Evolutionary conservation across 2,888 invertebrate genomes (phyloP), one percentile per base, ranked within the genome.

Genomic region (Parapristionchus giblindavisi): DNA sequence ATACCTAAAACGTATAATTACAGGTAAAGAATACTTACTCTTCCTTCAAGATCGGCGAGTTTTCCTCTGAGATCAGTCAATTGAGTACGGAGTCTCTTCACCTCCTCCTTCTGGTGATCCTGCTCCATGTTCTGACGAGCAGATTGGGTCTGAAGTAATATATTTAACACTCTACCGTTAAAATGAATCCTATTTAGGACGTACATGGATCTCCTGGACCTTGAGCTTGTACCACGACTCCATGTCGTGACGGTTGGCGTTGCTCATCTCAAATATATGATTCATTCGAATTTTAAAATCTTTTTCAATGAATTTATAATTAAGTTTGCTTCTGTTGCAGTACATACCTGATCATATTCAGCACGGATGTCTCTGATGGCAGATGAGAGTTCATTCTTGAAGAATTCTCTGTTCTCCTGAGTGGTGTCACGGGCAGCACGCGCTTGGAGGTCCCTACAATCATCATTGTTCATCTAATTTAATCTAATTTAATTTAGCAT

Each of bases 371-470:
- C 90, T 40, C 89, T 85, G 81, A 91, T 89, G 65, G 90, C 90
- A 76, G 88, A 86, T 6, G 89, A 88, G 78, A 91, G 84, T 80
- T 91, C 90, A 82, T 89, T 90, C 88, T 90, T 90, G 90, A 91
- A 91, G 89, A 88, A 91, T 81, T 90, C 90, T 27, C 90, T 87
- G 88, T 91, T 90, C 84, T 91, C 90, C 63, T 88, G 88, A 8
- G 90, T 90, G 4, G 90, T 90, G 84, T 90, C 90, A 34, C 90
- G 85, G 83, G 89, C 89, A 21, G 89, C 90, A 76, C 90, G 85
- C 29, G 90, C 89, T 58, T 90, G 89, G 61, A 90, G 85, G 75
- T 90, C 90, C 83, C 90, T 90, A 83, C 32, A 34, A 58, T 21
- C 14, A 58, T 27, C 14, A n/a, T n/a, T n/a, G n/a, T n/a, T 1